Conservation (phyloP, 2,888 invertebrate species). For the Matsumyia berberina region DNA sequence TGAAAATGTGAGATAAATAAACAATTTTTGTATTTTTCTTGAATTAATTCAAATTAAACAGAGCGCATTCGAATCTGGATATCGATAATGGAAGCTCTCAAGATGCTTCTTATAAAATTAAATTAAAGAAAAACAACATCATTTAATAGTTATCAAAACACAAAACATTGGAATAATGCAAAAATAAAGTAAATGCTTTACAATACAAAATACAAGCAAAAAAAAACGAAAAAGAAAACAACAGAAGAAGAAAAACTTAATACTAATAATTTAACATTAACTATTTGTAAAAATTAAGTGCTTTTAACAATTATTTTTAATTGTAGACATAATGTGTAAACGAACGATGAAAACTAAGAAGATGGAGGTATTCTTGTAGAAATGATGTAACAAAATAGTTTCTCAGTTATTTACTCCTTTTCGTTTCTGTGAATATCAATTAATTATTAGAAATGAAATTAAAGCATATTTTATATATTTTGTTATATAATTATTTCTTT, state of each 20-base stretch:
- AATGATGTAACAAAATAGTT: conserved; percentile 41
- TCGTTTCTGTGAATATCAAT: conserved; percentile 65
- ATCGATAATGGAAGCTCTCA: conserved; percentile 59
- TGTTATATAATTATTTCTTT: conserved; percentile 59
- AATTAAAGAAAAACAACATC: conserved; percentile 20
- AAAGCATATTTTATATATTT: conserved; percentile 52
- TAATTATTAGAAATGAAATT: conserved; percentile 37
- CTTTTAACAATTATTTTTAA: conserved; percentile 73
- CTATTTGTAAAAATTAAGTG: conserved; percentile 76
- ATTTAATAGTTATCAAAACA: conserved; percentile 30
- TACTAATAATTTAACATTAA: conserved; percentile 64
- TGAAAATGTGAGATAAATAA: conserved; percentile 40
- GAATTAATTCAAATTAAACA: conserved; percentile 24
- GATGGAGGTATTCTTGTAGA: conserved; percentile 27
- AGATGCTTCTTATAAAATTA: conserved; percentile 57
- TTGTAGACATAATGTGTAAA: conserved; percentile 66
- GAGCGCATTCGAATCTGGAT: conserved; percentile 29
- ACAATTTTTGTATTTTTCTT: conserved; percentile 15
- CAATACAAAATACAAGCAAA: too few species aligned
- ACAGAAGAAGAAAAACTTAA: conserved; percentile 27
- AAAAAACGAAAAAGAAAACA: conserved; percentile 10
- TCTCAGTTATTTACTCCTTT: conserved; percentile 30
- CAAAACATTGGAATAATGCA: conserved; percentile 55
- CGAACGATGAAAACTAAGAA: conserved; percentile 18
- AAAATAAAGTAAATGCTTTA: conserved; percentile 53